Evolutionary conservation across 1,140 invertebrate genomes (phyloP).

Genomic region (Microplitis mediator): DNA sequence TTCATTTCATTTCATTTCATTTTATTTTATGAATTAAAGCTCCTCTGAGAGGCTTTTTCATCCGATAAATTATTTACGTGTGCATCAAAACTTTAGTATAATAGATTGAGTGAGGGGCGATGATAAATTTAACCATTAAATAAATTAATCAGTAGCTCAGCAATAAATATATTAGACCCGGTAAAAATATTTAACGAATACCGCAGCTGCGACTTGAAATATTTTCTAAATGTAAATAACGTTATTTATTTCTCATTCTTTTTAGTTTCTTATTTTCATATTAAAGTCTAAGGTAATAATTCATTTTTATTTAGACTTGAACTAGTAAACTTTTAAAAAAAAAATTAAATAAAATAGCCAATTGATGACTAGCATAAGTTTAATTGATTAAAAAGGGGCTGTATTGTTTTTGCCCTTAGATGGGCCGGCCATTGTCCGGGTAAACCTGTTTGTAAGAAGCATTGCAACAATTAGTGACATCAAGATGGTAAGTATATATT

Average conservation of each 20-base stretch:
- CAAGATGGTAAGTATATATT: constrained; percentile 88
- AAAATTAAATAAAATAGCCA: not conserved
- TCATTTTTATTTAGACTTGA: not conserved
- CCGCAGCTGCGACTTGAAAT: too few species aligned
- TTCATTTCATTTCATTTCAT: too few species aligned
- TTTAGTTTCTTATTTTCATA: not conserved
- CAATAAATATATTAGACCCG: not conserved
- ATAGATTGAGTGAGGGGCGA: too few species aligned
- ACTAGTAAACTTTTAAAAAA: too few species aligned
- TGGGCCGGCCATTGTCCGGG: constrained; percentile 89
- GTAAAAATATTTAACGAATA: not conserved
- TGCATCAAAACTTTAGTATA: too few species aligned
- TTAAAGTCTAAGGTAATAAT: not conserved
- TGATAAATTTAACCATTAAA: too few species aligned
- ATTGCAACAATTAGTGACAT: constrained; percentile 98
- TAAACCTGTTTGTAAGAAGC: constrained; percentile 96
- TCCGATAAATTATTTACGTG: too few species aligned
- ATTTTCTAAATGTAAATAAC: too few species aligned
- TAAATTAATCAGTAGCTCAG: too few species aligned
- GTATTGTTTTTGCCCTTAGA: constrained; percentile 72
- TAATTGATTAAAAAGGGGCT: constrained; percentile 57
- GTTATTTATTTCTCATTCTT: not conserved
- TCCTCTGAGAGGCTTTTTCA: not conserved
- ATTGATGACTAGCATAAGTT: constrained; percentile 26
- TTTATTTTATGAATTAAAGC: not conserved